Base-by-base conservation (phyloP, 2,888 invertebrate species). In the Graphium colonna region DNA sequence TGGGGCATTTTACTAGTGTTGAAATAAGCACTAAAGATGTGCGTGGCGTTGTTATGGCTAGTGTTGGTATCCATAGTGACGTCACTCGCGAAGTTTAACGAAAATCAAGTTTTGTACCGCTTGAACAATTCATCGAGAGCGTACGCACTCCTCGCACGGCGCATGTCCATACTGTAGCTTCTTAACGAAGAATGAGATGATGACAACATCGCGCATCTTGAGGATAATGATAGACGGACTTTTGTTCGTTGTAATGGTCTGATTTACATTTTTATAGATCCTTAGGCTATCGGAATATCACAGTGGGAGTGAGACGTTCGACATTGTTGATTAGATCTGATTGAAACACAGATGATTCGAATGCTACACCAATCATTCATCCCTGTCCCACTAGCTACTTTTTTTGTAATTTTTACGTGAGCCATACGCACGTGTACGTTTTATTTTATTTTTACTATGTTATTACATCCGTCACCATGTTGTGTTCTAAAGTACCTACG, bases 241-340 rank as follows among this genome's bases (percentile, higher is more conserved):
- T n/a, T n/a, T n/a, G n/a, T n/a, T n/a, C n/a, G n/a, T n/a, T n/a
- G n/a, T n/a, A n/a, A n/a, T n/a, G n/a, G n/a, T n/a, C n/a, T 47
- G 56, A 44, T 83, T 80, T 79, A 71, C 73, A 73, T 79, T 65
- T 74, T 78, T 73, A 65, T 69, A 70, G 77, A 72, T 76, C 73
- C 70, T 62, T 55, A 44, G 21, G 50, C 45, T 50, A 50, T 50
- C 50, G 26, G 40, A 33, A 45, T 46, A 13, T 33, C 18, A 45
- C 18, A 5, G 40, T 12, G 21, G 58, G 55, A 57, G 57, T 63
- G 47, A 55, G 57, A 41, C 46, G 43, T 46, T 48, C 51, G 42
- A 50, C 58, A 54, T 51, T 54, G 45, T 45, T 39, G 33, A 52
- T 51, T n/a, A n/a, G n/a, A n/a, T n/a, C n/a, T n/a, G n/a, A n/a